Evolutionary conservation across 2,113 vertebrate species (phyloP).

Genomic region (Spea multiplicata): DNA sequence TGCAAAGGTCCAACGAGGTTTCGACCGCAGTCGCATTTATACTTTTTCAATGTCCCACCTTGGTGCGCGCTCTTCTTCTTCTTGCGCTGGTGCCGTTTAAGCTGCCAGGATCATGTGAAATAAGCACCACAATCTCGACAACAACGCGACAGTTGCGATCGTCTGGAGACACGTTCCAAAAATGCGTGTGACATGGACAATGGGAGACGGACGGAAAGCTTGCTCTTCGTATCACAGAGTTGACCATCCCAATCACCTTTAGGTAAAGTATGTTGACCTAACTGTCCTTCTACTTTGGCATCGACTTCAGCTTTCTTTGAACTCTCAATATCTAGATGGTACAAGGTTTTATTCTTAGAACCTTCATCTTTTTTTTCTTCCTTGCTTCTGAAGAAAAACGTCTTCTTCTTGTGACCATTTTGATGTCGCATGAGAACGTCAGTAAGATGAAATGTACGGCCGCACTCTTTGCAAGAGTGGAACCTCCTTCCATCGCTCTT

Average conservation of each 20-base stretch:
- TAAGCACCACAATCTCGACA: constrained; percentile 57
- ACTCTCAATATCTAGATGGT: neutral
- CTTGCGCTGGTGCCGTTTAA: constrained; percentile 47
- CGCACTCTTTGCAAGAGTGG: too few species aligned
- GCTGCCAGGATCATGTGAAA: constrained; percentile 47
- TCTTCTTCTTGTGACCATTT: too few species aligned
- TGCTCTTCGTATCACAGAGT: neutral
- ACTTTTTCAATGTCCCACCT: constrained; percentile 51
- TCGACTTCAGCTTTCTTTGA: neutral
- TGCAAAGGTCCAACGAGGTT: constrained; percentile 64
- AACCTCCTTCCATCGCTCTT: too few species aligned
- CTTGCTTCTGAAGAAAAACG: too few species aligned
- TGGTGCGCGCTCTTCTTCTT: constrained; percentile 40
- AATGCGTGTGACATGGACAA: neutral
- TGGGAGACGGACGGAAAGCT: neutral
- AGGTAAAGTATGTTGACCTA: neutral
- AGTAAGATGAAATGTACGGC: too few species aligned
- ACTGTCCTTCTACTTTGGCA: neutral
- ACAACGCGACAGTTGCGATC: neutral
- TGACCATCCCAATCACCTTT: neutral
- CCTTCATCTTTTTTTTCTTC: too few species aligned
- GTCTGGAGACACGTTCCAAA: neutral
- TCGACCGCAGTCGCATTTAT: constrained; percentile 69
- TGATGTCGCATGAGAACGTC: too few species aligned
- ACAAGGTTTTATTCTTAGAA: too few species aligned